Evolutionary conservation across 2,113 vertebrate species (phyloP), one percentile per base, ranked within the genome.

Genomic region (Tringa solitaria): DNA sequence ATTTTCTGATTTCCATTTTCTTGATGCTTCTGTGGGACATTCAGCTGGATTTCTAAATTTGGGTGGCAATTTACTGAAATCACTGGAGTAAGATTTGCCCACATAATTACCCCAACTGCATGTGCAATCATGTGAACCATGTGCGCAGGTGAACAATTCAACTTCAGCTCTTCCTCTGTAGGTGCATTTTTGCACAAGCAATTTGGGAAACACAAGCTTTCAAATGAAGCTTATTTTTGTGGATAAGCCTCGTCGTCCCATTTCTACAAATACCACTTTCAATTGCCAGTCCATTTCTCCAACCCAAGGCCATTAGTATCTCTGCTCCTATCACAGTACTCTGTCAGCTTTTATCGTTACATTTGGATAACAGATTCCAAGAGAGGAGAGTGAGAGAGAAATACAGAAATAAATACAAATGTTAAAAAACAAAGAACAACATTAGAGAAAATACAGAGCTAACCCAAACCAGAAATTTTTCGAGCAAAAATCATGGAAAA

Each of bases 141-240:
- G 45, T 59, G 59, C 63, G 63, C 74, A 85, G 78, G 81, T 94
- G 91, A 94, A 91, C 46, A 61, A 93, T 92, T 77, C 94, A 64
- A 17, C 76, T 70, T 92, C 89, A 91, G 88, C 60, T 73, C 48
- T n/a, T 76, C 82, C 67, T 79, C 72, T 59, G 32, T 21, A 64
- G 54, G 78, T 61, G 32, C 57, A 48, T 85, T 95, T 95, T 59
- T 70, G 57, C 45, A 87, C 64, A 91, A 83, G 61, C 32, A 87
- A 91, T 95, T 96, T 93, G 70, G 59, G 69, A 93, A 93, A 85
- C 60, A 46, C 48, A 74, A 87, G 74, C 81, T 85, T 86, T 87
- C 56, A 92, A 89, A 82, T 65, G 17, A 92, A 87, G 53, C 70
- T 76, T 91, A 59, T 93, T 95, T 93, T 82, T 92, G 67, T 27